Evolutionary conservation across 2,797 vertebrate species (phyloP).

Genomic region (Chloroceryle amazona): DNA sequence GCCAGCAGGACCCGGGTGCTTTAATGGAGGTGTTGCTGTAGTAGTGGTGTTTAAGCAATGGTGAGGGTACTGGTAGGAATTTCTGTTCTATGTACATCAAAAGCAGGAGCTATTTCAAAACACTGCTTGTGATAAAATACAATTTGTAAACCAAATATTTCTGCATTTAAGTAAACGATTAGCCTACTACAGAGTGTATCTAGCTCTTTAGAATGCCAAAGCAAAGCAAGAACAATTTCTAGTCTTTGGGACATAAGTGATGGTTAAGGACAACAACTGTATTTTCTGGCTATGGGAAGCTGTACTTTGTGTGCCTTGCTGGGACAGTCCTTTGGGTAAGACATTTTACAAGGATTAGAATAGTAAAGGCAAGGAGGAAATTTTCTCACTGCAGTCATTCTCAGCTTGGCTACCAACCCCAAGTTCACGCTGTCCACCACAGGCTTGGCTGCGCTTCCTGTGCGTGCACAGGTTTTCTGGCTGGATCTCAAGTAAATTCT

Average conservation of each 20-base stretch:
- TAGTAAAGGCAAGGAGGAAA: not conserved
- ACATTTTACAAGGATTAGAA: not conserved
- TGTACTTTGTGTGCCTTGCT: not conserved
- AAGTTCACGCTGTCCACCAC: no score
- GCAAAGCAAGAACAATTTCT: not conserved
- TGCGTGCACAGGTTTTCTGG: not conserved
- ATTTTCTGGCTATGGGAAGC: not conserved
- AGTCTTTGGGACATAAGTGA: not conserved
- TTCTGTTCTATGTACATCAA: not conserved
- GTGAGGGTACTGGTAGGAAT: not conserved
- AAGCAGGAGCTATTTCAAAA: not conserved
- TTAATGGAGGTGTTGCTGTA: not conserved
- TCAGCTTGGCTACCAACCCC: not conserved
- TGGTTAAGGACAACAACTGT: not conserved
- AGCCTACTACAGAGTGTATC: not conserved
- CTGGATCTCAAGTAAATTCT: not conserved
- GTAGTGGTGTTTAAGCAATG: not conserved
- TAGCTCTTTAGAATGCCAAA: not conserved
- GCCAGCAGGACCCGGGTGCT: not conserved
- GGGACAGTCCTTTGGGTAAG: not conserved
- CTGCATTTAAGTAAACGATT: not conserved
- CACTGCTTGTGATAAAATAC: not conserved
- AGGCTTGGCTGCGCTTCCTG: fast-evolving
- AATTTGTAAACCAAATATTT: not conserved
- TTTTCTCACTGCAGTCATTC: not conserved